These are phyloP conservation scores for Drosophila ficusphila DNA, from an alignment of 1,140 invertebrate genomes.

Conservation along the genomic window DNA sequence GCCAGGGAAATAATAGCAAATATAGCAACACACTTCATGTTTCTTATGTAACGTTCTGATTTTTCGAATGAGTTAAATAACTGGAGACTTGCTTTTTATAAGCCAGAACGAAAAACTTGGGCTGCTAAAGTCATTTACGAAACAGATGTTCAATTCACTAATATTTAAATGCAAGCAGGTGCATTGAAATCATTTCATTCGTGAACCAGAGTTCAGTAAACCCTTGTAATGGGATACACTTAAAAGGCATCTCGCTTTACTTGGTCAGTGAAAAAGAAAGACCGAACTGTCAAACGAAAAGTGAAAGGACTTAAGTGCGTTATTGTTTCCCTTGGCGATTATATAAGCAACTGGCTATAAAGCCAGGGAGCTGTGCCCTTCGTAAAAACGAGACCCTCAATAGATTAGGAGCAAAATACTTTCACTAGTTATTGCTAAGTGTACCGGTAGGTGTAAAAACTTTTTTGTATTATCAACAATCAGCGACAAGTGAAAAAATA, in stretches of 20 bases:
- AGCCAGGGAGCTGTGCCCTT: conserved; percentile 43
- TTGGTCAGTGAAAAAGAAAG: conserved; percentile 46
- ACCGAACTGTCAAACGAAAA: conserved; percentile 52
- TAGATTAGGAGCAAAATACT: conserved; percentile 37
- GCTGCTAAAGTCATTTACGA: background rate
- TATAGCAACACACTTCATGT: conserved; percentile 17
- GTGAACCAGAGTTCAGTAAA: conserved; percentile 2
- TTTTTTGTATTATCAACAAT: conserved; percentile 19
- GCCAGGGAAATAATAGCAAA: conserved; percentile 20
- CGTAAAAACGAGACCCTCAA: conserved; percentile 31
- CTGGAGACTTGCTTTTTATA: conserved; percentile 16
- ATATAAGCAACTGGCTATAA: conserved; percentile 47
- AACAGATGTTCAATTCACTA: conserved; percentile 13
- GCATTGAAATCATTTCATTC: conserved; percentile 6
- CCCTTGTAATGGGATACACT: conserved; percentile 42
- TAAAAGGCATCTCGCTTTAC: conserved; percentile 36
- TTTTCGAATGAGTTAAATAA: background rate
- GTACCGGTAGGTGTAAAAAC: conserved; percentile 4
- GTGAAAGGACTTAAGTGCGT: conserved; percentile 75
- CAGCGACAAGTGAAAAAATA: background rate
- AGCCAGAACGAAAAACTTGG: background rate
- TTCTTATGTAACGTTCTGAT: background rate
- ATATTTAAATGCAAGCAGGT: conserved; percentile 3
- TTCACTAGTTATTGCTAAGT: conserved; percentile 36
- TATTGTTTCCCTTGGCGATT: conserved; percentile 41